Conservation (phyloP, 2,888 invertebrate genomes). For the Phymatocera aterrima region DNA sequence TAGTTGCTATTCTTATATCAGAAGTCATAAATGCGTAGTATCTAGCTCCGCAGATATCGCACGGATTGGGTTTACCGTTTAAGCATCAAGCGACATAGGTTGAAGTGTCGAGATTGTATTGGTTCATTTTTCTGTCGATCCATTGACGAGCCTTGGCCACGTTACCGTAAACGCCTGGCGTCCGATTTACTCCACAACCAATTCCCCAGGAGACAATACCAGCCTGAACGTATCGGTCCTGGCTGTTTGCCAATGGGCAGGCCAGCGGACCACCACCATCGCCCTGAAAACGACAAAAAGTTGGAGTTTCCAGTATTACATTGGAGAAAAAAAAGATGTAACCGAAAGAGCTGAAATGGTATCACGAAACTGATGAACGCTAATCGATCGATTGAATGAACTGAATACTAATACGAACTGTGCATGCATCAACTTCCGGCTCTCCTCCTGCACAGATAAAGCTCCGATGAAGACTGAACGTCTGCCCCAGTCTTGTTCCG, state of each 20-base stretch:
- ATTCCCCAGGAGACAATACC: slow-evolving; percentile 94
- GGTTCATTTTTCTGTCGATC: slow-evolving; percentile 77
- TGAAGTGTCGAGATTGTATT: background rate
- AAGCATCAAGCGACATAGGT: no score
- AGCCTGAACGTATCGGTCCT: slow-evolving; percentile 73
- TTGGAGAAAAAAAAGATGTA: background rate
- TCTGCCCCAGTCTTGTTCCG: slow-evolving; percentile 81
- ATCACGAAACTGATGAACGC: no score
- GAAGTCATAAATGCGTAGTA: no score
- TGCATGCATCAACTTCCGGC: slow-evolving; percentile 83
- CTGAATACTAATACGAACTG: slow-evolving; percentile 55
- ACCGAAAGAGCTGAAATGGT: no score
- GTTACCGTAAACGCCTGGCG: slow-evolving; percentile 89
- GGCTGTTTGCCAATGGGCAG: slow-evolving; percentile 61
- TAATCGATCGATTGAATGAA: background rate
- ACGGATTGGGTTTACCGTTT: no score
- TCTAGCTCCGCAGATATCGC: no score
- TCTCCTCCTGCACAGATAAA: slow-evolving; percentile 90
- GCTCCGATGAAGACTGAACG: slow-evolving; percentile 82
- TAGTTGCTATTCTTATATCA: no score
- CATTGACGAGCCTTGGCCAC: slow-evolving; percentile 83
- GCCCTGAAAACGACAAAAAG: slow-evolving; percentile 56
- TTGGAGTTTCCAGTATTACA: background rate
- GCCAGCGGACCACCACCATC: slow-evolving; percentile 68
- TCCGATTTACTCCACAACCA: slow-evolving; percentile 82